Base-by-base conservation (phyloP, 2,797 vertebrate genomes). In the Manis pentadactyla region DNA sequence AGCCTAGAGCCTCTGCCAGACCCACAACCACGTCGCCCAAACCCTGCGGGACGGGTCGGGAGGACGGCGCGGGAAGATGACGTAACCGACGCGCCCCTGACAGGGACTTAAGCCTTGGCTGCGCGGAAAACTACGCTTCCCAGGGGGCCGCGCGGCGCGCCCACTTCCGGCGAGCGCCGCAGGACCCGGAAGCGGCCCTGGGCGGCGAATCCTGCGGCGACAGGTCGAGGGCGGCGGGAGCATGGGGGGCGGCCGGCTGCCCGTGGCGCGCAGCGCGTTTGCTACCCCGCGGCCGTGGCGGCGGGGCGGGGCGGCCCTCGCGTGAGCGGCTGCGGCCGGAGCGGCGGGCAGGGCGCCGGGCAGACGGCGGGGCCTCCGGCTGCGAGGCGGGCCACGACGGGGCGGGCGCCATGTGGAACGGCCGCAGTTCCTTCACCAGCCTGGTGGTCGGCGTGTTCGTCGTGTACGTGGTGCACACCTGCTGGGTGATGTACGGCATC, bases 401-500 rank as follows among this genome's bases (percentile, higher is more conserved):
- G 46, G 46, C 46, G 46, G 89, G 85, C 87, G 95, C 97, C 95
- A 98, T 98, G 98, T 98, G 98, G 98, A 98, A 98, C 97, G 98
- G 98, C 97, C 98, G 98, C 96, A 98, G 98, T 98, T 99, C 99
- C 87, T 97, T 99, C 95, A 99, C 99, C 39, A 99, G 99, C 98
- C 98, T 99, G 97, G 99, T 99, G 94, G 98, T 99, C 96, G 99
- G 99, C 73, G 99, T 99, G 96, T 99, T 99, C 93, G 98, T 99
- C 97, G 99, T 99, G 2, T 99, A 99, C 92, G 99, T 99, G 98
- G 98, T 98, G 64, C 99, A 99, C 98, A 99, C 99, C 42, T 99
- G 99, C 98, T 99, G 99, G 99, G 99, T 99, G 77, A 99, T 99
- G 98, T 99, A 99, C 97, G 99, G 99, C 97, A 99, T 99, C 97